Evolutionary conservation across 2,113 vertebrate genomes (phyloP).

Genomic region (Bettongia penicillata): DNA sequence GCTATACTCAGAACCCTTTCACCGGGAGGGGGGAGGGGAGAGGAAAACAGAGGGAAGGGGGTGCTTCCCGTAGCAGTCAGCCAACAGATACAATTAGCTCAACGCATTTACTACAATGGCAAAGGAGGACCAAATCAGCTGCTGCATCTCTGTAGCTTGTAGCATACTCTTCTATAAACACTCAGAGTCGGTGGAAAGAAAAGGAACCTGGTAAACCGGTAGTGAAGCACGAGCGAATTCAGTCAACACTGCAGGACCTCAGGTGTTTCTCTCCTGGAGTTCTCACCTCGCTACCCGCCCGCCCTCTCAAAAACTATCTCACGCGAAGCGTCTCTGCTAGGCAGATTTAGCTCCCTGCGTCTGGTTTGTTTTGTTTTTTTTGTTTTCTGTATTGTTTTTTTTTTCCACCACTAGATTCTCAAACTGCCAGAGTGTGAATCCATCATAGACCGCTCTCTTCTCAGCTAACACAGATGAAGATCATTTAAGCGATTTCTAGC

Average conservation of each 20-base stretch:
- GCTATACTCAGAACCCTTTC: background rate
- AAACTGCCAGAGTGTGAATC: background rate
- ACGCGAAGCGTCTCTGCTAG: background rate
- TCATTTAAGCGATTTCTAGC: background rate
- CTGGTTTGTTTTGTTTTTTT: no score
- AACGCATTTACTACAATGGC: no score
- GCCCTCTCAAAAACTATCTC: background rate
- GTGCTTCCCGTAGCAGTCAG: no score
- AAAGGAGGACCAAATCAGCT: no score
- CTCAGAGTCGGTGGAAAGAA: background rate
- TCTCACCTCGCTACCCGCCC: no score
- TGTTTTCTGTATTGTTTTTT: no score
- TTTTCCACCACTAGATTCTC: background rate
- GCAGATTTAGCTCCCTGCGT: background rate
- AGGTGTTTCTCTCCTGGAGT: no score
- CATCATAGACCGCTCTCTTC: background rate
- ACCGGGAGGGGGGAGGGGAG: fast-evolving
- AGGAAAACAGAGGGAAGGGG: no score
- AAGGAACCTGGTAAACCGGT: background rate
- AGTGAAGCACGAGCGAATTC: background rate
- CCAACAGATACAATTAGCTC: no score
- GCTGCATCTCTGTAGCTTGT: background rate
- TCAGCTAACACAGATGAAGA: background rate
- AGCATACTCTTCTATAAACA: background rate
- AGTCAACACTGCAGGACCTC: background rate